Evolutionary conservation across 2,797 vertebrate species (phyloP).

Genomic region (Kryptolebias ocellatus): DNA sequence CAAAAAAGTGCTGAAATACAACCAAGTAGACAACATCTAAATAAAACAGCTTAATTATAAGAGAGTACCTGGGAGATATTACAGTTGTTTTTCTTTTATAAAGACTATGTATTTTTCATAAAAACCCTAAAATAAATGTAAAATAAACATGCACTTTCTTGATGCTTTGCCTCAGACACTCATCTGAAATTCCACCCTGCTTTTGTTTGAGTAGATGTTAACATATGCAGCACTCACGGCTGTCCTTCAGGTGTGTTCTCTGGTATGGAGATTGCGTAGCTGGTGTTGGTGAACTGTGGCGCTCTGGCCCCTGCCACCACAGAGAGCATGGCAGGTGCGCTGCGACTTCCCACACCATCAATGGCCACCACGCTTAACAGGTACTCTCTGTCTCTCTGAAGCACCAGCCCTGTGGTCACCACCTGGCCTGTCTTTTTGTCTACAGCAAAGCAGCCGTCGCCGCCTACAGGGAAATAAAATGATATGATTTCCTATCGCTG

Average conservation of each 20-base stretch:
- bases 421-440: constrained; percentile 87
- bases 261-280: constrained; percentile 83
- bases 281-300: constrained; percentile 87
- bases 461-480: constrained; percentile 75
- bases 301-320: constrained; percentile 85
- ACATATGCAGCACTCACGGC: constrained; percentile 79
- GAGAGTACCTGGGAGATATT: constrained; percentile 3
- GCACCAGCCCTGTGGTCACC: constrained; percentile 84
- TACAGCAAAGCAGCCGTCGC: constrained; percentile 87
- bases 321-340: constrained; percentile 83
- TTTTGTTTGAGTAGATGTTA: constrained; percentile 1
- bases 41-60: constrained; percentile 1
- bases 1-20: background rate
- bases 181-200: background rate
- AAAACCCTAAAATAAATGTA: background rate
- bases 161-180: background rate
- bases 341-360: constrained; percentile 86
- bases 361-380: constrained; percentile 86
- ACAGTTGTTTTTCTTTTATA: constrained; percentile 5
- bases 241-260: constrained; percentile 84
- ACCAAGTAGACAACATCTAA: constrained; percentile 1
- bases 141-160: background rate
- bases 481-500: constrained; percentile 30
- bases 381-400: constrained; percentile 86
- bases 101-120: background rate